A percentile compares a stretch with the other conserved stretches of the same genome.
phyloP scores from a whole-genome alignment of 2,797 vertebrate genomes.

The Ibycter americanus region DNA sequence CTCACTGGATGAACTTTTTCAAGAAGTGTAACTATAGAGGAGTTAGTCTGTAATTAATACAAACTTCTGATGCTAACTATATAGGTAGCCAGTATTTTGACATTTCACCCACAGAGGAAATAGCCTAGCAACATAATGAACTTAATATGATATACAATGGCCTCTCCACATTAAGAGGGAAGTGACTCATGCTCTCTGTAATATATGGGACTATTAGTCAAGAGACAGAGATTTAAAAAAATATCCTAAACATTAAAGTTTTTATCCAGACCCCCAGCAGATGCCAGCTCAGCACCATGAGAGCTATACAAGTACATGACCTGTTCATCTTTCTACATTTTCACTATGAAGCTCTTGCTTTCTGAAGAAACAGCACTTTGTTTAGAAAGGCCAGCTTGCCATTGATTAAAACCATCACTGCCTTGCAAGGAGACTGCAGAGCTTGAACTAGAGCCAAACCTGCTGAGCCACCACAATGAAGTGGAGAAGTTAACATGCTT shows the following conservation, averaged over 20 bases:
- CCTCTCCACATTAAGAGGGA: not conserved
- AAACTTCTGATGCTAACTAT: not conserved
- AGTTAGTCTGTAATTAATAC: not conserved
- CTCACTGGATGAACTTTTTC: not conserved
- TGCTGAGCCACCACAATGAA: not conserved
- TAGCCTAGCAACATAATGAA: conserved; percentile 32
- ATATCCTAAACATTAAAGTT: not conserved
- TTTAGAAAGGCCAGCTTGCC: not conserved
- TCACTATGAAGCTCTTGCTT: not conserved
- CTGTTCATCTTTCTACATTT: not conserved
- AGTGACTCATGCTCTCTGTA: conserved; percentile 48
- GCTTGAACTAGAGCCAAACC: conserved; percentile 19
- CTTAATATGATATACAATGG: not conserved
- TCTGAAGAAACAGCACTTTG: not conserved
- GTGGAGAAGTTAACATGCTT: not conserved
- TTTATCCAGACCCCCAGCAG: not conserved
- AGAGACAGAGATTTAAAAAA: conserved; percentile 9
- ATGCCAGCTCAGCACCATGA: not conserved
- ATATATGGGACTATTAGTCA: not conserved
- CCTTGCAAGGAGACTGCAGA: not conserved
- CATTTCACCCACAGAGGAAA: conserved; percentile 18
- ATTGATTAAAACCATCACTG: not conserved
- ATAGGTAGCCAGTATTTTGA: not conserved
- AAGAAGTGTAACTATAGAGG: not conserved
- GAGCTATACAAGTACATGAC: not conserved